These are phyloP conservation scores for Zapus hudsonius DNA, from an alignment of 2,113 vertebrate genomes.

Conservation along the genomic window DNA sequence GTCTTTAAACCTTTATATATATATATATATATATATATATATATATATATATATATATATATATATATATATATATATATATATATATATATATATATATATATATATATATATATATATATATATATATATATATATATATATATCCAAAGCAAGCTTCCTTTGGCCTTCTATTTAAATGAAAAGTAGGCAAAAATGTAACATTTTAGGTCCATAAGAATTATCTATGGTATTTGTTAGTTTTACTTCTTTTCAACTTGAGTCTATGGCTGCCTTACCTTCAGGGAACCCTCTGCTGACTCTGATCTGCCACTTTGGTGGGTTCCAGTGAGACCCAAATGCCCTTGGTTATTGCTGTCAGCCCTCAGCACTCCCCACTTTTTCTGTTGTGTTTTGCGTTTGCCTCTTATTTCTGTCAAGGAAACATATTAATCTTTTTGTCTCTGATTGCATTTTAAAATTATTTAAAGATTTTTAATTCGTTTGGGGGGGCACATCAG, in stretches of 20 bases:
- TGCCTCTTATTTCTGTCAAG: neutral
- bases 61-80: too few relatives aligned
- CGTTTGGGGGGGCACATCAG: too few relatives aligned
- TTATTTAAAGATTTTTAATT: too few relatives aligned
- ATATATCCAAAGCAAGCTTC: neutral
- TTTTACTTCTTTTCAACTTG: neutral
- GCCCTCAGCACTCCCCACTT: neutral
- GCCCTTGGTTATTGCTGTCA: neutral
- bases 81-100: too few relatives aligned
- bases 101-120: too few relatives aligned
- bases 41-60: too few relatives aligned
- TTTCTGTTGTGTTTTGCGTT: neutral
- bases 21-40: too few relatives aligned
- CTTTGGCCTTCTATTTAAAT: neutral
- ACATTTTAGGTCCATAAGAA: neutral
- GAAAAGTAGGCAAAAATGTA: neutral
- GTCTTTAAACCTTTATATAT: neutral
- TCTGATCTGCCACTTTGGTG: neutral
- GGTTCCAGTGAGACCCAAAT: neutral
- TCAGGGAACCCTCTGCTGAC: neutral
- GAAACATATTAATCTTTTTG: neutral
- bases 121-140: too few relatives aligned
- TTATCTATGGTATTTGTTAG: neutral
- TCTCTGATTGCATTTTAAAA: neutral
- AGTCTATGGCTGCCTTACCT: neutral